Base-by-base conservation (phyloP, 2,113 vertebrate genomes). In the Salvelinus fontinalis region DNA sequence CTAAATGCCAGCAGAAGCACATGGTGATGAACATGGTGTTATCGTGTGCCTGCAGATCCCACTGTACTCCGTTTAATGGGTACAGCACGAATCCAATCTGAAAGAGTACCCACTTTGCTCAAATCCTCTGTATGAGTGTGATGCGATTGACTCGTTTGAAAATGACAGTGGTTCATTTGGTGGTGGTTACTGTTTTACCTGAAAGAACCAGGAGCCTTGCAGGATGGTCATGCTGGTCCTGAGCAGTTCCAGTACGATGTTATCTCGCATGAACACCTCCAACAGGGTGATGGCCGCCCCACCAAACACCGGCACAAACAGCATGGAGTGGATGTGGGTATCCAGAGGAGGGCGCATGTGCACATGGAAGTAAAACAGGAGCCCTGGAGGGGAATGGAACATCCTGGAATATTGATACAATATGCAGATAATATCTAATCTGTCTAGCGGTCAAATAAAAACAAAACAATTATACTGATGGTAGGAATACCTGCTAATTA, bases 181-280 rank as follows among this genome's bases (percentile, higher is more conserved):
- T 3, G 13, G 70, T 54, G 71, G 22, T 44, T 27, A 44, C 65
- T 34, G 39, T 18, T 16, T 82, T 76, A 99, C 98, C 96, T 99
- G 96, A 93, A 95, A 99, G 90, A 99, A 97, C 98, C 98, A 99
- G 0, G 96, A 93, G 14, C 97, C 98, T 82, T 99, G 97, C n/a
- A 97, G 81, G n/a, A 98, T 92, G 80, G 94, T 73, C n/a, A 96
- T 13, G 16, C 89, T 91, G 0, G 92, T 88, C n/a, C 94, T 82
- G 49, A 98, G 89, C 26, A 98, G 87, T 81, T 97, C 95, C 83
- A 99, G 81, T 79, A 97, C 66, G 0, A 95, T 79, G 74, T 96
- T 93, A 82, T 95, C 88, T 0, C 83, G 87, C 29, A 95, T 59
- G 80, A 99, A 95, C 67, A 95, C 93, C 86, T 98, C 96, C 67